phyloP scores from a whole-genome alignment of 1,140 invertebrate genomes.

The Pseudomyrmex dendroicus region DNA sequence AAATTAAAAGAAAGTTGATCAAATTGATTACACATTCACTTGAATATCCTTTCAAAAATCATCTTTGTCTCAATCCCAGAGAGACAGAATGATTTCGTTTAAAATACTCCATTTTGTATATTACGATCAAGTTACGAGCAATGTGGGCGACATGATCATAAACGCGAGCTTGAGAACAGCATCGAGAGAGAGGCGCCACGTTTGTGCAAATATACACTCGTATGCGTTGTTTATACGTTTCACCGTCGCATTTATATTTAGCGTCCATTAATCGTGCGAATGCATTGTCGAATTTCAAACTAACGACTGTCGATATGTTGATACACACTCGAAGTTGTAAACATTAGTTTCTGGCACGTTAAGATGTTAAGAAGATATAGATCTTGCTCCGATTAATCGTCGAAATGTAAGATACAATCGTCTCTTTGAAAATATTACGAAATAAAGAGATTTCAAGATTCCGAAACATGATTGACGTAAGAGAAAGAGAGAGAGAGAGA shows the following conservation, averaged over 20 bases:
- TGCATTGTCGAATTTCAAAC: slow-evolving; percentile 31
- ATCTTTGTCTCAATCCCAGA: slow-evolving; percentile 25
- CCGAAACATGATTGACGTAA: neutral
- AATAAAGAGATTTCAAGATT: neutral
- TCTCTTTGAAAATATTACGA: neutral
- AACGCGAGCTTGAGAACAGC: slow-evolving; percentile 14
- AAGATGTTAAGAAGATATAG: neutral
- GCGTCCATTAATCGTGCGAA: slow-evolving; percentile 40
- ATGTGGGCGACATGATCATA: slow-evolving; percentile 27
- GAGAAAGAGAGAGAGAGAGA: neutral
- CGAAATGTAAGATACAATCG: neutral
- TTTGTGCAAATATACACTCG: slow-evolving; percentile 52
- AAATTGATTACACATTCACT: neutral
- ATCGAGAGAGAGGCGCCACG: slow-evolving; percentile 43
- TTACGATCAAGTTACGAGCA: slow-evolving; percentile 37
- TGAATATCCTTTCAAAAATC: neutral
- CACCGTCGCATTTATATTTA: slow-evolving; percentile 45
- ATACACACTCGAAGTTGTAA: slow-evolving; percentile 26
- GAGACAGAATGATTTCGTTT: slow-evolving; percentile 35
- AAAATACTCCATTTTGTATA: slow-evolving; percentile 19
- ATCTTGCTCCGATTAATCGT: neutral
- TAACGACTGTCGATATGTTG: slow-evolving; percentile 31
- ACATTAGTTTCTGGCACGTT: slow-evolving; percentile 29
- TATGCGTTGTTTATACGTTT: slow-evolving; percentile 40
- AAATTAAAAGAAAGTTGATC: neutral